Evolutionary conservation across 2,797 vertebrate genomes (phyloP), one percentile per base, ranked within the genome.

Genomic region (Limosa lapponica): DNA sequence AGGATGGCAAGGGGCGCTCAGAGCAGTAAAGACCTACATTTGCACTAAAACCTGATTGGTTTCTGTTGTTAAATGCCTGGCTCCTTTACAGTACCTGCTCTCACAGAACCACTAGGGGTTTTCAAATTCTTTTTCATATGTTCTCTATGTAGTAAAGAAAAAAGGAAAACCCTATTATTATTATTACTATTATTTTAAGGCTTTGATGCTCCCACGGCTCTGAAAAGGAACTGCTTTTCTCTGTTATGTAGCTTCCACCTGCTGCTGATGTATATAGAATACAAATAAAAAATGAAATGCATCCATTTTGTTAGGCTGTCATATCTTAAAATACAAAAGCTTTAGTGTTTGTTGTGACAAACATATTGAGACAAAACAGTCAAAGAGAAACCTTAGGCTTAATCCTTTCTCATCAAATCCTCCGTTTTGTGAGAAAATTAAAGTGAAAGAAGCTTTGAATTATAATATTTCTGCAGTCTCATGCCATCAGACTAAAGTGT

Each of bases 171-270:
- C 7, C 18, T 32, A 30, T 4, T 69, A 46, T 37, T 72, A 58
- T 48, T 55, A 22, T 41, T n/a, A n/a, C n/a, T 58, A 9, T 27
- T 72, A 58, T 48, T 55, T 24, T 41, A 84, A 70, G 13, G 61
- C 57, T 71, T 59, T 2, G 2, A 16, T 17, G 13, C 14, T 44
- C 39, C 23, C 9, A 14, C 0, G 0, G 66, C 58, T 89, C 55
- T 58, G 49, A 54, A 74, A 74, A 74, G 34, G 16, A 71, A 51
- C 19, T 0, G 0, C 16, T 37, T 83, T 55, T 46, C 25, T 64
- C 73, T 49, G 12, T 64, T 70, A 12, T 5, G 4, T 48, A 66
- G 27, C 27, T 84, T 77, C 27, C 36, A 79, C 27, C 58, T 84
- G 24, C 30, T 89, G 17, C 24, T 86, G 32, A 9, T 27, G 4